Conservation (phyloP, 2,113 vertebrate species). For the Shinisaurus crocodilurus region DNA sequence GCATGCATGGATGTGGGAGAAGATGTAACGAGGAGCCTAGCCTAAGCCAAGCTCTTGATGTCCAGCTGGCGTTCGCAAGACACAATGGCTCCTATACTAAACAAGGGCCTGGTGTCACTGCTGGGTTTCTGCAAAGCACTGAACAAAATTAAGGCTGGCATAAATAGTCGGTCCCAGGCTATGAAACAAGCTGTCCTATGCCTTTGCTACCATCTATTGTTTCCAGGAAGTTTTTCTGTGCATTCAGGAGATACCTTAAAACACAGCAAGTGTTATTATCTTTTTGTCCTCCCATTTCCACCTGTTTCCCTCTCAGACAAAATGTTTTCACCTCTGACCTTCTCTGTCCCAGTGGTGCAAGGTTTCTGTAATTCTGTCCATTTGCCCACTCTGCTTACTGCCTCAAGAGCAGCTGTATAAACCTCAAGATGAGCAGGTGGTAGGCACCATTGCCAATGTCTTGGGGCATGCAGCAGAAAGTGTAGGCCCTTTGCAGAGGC, state of each 20-base stretch:
- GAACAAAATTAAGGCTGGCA: neutral
- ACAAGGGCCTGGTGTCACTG: neutral
- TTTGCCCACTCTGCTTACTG: neutral
- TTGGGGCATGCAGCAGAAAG: neutral
- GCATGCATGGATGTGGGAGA: neutral
- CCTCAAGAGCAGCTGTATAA: constrained; percentile 74
- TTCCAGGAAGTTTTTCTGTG: neutral
- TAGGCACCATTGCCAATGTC: neutral
- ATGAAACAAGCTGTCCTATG: neutral
- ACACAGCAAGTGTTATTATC: constrained; percentile 63
- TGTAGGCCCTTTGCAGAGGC: neutral
- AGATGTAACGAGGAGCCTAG: neutral
- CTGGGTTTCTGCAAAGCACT: neutral
- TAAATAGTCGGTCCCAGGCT: neutral
- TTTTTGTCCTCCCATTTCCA: constrained; percentile 49
- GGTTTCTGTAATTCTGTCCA: constrained; percentile 32
- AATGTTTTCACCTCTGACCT: constrained; percentile 68
- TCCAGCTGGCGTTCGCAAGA: neutral
- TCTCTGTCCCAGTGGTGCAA: constrained; percentile 11
- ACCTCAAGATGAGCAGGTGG: constrained; percentile 77
- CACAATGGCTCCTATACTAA: neutral
- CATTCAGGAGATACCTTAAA: constrained; percentile 4
- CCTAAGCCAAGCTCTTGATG: neutral
- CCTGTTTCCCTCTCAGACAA: constrained; percentile 70
- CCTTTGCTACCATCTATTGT: neutral